These are phyloP conservation scores for Napeogenes sylphis DNA, from an alignment of 2,888 invertebrate genomes.

Conservation along the genomic window DNA sequence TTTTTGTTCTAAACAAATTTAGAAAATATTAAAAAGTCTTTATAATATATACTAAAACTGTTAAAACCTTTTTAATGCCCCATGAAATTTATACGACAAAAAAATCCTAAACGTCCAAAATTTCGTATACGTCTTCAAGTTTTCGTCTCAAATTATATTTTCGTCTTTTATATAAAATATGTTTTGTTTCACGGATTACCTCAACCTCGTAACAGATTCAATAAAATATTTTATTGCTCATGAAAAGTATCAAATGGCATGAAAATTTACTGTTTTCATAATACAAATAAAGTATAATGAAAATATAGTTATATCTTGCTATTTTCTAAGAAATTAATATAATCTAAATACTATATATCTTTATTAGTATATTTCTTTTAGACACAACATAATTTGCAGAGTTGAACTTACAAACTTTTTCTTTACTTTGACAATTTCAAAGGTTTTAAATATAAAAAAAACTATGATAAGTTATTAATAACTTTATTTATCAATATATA, in stretches of 20 bases:
- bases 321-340: no score
- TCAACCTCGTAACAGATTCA: conserved; percentile 23
- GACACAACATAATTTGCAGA: no score
- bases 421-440: no score
- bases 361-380: no score
- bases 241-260: conserved; percentile 7
- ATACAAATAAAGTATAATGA: no score
- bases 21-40: conserved; percentile 1
- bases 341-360: no score
- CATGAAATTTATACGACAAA: conserved; percentile 16
- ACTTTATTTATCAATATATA: no score
- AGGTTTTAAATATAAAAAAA: no score
- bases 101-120: conserved; percentile 9
- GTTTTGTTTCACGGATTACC: conserved; percentile 23
- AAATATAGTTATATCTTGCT: no score
- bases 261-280: not conserved
- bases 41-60: conserved; percentile 6
- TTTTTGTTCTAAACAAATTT: not conserved
- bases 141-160: conserved; percentile 20
- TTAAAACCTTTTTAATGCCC: conserved; percentile 15
- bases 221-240: conserved; percentile 21
- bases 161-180: conserved; percentile 10
- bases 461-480: no score
- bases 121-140: no score
- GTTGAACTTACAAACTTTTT: no score